phyloP scores from a whole-genome alignment of 2,113 vertebrate species.

The Calidris pugnax region DNA sequence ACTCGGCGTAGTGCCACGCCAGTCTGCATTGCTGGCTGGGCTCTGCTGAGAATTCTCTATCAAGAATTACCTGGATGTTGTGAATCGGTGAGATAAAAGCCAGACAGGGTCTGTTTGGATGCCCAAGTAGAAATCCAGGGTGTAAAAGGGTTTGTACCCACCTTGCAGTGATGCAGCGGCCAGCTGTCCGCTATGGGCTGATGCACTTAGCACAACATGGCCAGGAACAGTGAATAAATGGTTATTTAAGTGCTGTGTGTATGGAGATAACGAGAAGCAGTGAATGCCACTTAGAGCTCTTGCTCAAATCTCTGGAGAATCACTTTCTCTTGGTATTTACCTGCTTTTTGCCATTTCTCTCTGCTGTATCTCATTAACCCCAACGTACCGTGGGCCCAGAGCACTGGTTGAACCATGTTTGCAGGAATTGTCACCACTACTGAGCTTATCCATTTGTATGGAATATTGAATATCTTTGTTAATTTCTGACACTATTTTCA shows the following conservation, averaged over 20 bases:
- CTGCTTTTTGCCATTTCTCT: background rate
- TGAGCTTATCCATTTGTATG: background rate
- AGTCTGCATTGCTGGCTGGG: background rate
- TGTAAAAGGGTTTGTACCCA: background rate
- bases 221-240: background rate
- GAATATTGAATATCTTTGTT: background rate
- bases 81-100: background rate
- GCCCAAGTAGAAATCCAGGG: background rate
- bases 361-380: background rate
- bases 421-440: background rate
- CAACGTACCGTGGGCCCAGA: accelerated
- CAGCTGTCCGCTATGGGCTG: background rate
- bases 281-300: background rate
- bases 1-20: background rate
- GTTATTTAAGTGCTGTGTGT: background rate
- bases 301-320: background rate
- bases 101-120: background rate
- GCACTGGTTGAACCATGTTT: background rate
- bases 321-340: background rate
- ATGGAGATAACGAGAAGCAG: background rate
- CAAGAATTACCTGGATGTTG: background rate
- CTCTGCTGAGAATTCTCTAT: background rate
- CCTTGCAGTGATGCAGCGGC: background rate
- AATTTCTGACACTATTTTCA: background rate
- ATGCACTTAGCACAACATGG: background rate